phyloP scores from a whole-genome alignment of 2,888 invertebrate genomes.

The Nysson spinosus region DNA sequence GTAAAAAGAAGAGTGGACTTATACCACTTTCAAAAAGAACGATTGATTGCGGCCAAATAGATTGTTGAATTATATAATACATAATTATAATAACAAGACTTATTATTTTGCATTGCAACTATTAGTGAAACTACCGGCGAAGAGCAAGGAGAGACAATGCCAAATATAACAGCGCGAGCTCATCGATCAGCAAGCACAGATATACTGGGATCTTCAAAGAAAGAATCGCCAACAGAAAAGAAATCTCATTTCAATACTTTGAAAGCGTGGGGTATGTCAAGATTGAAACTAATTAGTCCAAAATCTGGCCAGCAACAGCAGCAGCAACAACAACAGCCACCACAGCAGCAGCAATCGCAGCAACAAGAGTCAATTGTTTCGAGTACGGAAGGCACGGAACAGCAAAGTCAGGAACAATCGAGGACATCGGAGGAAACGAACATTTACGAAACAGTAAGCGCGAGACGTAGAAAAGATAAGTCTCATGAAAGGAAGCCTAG shows the following conservation, averaged over 20 bases:
- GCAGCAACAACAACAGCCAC: conserved; percentile 77
- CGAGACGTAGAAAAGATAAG: conserved; percentile 83
- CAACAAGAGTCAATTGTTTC: conserved; percentile 70
- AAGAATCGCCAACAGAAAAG: conserved; percentile 83
- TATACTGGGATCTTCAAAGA: conserved; percentile 83
- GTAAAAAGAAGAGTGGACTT: too few relatives aligned
- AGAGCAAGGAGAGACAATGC: conserved; percentile 64
- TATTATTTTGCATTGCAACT: too few relatives aligned
- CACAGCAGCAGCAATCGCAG: conserved; percentile 62
- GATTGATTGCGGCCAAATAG: too few relatives aligned
- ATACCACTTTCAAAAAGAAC: too few relatives aligned
- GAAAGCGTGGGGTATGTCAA: conserved; percentile 91
- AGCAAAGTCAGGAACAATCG: conserved; percentile 42
- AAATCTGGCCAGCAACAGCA: conserved; percentile 62
- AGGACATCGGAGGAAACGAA: conserved; percentile 79
- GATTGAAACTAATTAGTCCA: conserved; percentile 85
- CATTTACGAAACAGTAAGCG: conserved; percentile 83
- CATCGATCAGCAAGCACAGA: conserved; percentile 82
- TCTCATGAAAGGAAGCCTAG: conserved; percentile 88
- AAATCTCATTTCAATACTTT: conserved; percentile 88
- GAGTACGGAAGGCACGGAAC: conserved; percentile 30
- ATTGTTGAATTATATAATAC: too few relatives aligned
- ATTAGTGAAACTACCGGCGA: conserved; percentile 69
- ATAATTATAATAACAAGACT: too few relatives aligned
- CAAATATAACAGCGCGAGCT: conserved; percentile 62